phyloP scores from a whole-genome alignment of 2,888 invertebrate species.

The Hartigia nigra region DNA sequence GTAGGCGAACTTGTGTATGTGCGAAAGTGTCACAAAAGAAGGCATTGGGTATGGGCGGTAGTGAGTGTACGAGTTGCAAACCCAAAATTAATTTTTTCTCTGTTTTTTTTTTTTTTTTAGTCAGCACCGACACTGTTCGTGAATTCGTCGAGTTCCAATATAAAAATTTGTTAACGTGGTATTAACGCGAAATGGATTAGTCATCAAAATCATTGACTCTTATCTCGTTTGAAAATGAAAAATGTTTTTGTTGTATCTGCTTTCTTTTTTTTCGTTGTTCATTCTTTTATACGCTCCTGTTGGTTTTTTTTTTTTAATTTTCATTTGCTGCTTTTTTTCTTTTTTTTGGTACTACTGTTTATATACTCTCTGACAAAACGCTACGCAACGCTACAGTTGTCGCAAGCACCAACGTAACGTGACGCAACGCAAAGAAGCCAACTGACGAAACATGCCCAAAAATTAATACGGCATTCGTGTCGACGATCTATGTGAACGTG shows the following conservation, averaged over 20 bases:
- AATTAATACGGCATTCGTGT: constrained; percentile 61
- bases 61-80: background rate
- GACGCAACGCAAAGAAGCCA: constrained; percentile 56
- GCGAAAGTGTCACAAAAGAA: background rate
- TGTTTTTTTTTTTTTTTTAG: background rate
- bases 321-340: background rate
- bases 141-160: background rate
- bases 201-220: background rate
- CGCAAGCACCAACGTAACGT: constrained; percentile 41
- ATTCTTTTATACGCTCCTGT: constrained; percentile 15
- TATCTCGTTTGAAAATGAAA: constrained; percentile 19
- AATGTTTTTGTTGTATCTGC: constrained; percentile 7
- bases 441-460: constrained; percentile 63
- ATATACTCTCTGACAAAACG: constrained; percentile 31
- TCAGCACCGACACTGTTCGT: background rate
- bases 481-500: constrained; percentile 35
- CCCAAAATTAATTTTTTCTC: background rate
- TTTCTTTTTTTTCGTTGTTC: constrained; percentile 4
- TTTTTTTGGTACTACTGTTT: background rate
- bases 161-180: background rate
- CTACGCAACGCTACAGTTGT: constrained; percentile 54
- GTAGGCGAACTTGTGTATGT: background rate
- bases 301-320: no score
- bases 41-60: background rate
- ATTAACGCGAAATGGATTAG: background rate